phyloP scores from a whole-genome alignment of 2,888 invertebrate species.

The Campoplex nolae region DNA sequence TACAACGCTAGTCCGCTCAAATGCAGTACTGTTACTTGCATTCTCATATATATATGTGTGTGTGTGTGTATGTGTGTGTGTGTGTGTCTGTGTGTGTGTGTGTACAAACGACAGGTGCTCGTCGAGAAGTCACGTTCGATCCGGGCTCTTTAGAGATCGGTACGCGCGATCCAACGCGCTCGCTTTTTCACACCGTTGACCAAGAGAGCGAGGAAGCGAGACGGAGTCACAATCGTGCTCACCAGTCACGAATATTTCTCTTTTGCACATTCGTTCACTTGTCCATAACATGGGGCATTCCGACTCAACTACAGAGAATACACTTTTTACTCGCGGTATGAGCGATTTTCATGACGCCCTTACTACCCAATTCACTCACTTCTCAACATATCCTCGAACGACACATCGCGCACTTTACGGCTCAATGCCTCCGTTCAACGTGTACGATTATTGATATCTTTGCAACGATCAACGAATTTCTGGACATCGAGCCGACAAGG shows the following conservation, averaged over 20 bases:
- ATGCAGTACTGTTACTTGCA: constrained; percentile 19
- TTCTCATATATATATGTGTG: too few species aligned
- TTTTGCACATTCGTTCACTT: constrained; percentile 50
- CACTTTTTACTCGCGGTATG: constrained; percentile 19
- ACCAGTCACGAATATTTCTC: constrained; percentile 69
- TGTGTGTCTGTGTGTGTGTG: background rate
- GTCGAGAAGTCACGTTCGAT: constrained; percentile 70
- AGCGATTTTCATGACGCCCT: constrained; percentile 11
- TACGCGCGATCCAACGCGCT: constrained; percentile 69
- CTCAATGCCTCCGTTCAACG: background rate
- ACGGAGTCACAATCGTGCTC: constrained; percentile 51
- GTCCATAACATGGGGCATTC: background rate
- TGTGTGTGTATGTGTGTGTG: too few species aligned
- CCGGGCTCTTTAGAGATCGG: constrained; percentile 64
- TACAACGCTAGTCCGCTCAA: constrained; percentile 33
- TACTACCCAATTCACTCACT: background rate
- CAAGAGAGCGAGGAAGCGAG: constrained; percentile 6
- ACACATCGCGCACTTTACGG: constrained; percentile 5
- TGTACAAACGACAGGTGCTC: constrained; percentile 66
- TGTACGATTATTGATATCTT: too few species aligned
- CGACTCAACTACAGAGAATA: background rate
- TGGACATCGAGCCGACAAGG: background rate
- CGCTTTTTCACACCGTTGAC: constrained; percentile 71
- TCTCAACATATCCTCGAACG: too few species aligned
- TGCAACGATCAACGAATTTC: background rate